Evolutionary conservation across 2,888 invertebrate genomes (phyloP), one percentile per base, ranked within the genome.

Genomic region (Pheosia tremula): DNA sequence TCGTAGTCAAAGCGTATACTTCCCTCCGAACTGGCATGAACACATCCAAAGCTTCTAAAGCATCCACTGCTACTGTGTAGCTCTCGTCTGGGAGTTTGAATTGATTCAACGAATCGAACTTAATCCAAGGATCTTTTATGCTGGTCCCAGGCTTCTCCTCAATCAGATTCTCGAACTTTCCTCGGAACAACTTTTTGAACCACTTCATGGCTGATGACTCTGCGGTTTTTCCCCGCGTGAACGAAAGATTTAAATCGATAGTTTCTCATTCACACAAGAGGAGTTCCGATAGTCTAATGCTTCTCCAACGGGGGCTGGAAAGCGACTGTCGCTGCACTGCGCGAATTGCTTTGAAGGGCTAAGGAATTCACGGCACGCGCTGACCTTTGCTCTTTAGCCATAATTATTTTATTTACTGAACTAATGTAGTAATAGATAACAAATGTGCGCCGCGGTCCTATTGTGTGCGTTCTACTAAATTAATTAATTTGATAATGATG

Each of bases 101-200:
- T 36, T 68, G 57, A 58, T 75, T 78, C 62, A 81, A 56, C 0
- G 80, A 71, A 64, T 85, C 78, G 49, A 85, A 74, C 39, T 80
- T 75, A 54, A 72, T 62, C 74, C 80, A 78, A 11, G 72, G 56
- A 11, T 79, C 77, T 52, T 59, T 57, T 57, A 83, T 81, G 45
- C 71, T 77, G 11, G 68, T 61, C 38, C 69, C 66, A 11, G 69
- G 61, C 58, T 68, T 64, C 37, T 62, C 65, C 58, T 89, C 87
- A 79, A 65, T 79, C 71, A 43, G 89, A 85, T 80, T 95, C 94
- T 61, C 95, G 91, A 72, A 89, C 85, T 82, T 94, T 95, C 81
- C 94, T 90, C 65, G 91, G 91, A 90, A 95, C 94, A 93, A 95
- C 91, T 88, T 95, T 95, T 84, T 95, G 95, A 94, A 95, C 95